Conservation (phyloP, 1,140 invertebrate species). For the Helicoverpa zea region DNA sequence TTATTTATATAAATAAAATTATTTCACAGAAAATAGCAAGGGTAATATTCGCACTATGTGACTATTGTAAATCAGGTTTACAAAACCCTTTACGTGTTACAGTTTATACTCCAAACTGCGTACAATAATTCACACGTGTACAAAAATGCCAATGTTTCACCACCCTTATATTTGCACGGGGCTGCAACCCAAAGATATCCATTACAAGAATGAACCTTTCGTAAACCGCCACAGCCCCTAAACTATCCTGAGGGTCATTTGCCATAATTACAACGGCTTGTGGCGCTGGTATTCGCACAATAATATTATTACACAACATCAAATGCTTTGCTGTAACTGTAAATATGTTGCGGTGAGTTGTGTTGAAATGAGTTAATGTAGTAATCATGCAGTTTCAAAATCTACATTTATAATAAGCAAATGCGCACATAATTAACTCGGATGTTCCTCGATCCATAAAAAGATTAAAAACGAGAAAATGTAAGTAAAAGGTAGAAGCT, state of each 20-base stretch:
- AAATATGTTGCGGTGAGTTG: neutral
- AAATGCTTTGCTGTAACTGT: neutral
- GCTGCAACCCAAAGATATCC: conserved; percentile 5
- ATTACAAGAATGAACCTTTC: conserved; percentile 30
- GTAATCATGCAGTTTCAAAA: no score
- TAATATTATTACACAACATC: neutral
- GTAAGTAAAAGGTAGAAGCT: no score
- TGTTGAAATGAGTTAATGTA: no score
- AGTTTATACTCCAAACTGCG: neutral
- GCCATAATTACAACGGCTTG: conserved; percentile 14
- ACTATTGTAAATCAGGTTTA: no score
- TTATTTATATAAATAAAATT: no score
- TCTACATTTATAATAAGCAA: no score
- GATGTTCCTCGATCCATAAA: no score
- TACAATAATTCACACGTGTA: neutral
- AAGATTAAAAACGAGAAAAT: no score
- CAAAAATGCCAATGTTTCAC: neutral
- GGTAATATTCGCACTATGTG: no score
- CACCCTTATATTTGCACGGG: neutral
- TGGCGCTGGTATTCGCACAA: neutral
- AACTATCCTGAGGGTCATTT: conserved; percentile 27
- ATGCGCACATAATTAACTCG: no score
- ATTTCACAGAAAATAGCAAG: no score
- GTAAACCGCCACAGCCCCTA: conserved; percentile 7
- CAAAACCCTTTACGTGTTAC: no score